These are phyloP conservation scores for Sphenopsis melanotis DNA, from an alignment of 2,797 vertebrate genomes.

Conservation along the genomic window DNA sequence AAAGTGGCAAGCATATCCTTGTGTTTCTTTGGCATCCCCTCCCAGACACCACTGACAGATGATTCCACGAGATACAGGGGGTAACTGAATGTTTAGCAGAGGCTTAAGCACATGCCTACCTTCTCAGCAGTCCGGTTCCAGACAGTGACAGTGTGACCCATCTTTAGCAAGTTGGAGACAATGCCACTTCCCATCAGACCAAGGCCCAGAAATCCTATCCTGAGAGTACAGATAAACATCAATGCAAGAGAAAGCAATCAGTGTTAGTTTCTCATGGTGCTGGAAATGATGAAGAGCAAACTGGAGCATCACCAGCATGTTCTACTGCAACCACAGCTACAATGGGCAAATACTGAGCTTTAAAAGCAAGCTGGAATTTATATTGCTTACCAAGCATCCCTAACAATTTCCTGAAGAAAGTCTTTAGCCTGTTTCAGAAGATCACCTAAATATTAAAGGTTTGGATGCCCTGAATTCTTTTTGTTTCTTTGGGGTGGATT, in stretches of 20 bases:
- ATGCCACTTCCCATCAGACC: conserved; percentile 98
- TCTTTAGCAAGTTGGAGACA: conserved; percentile 96
- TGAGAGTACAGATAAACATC: conserved; percentile 41
- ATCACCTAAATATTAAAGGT: neutral
- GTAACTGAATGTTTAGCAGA: neutral
- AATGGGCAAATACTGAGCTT: neutral
- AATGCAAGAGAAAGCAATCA: neutral
- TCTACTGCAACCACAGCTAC: neutral
- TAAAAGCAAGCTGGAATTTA: neutral
- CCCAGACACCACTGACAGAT: neutral
- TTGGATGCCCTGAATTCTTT: neutral
- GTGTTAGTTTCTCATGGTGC: neutral
- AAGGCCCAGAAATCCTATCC: conserved; percentile 97
- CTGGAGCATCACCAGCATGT: neutral
- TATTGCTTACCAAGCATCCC: neutral
- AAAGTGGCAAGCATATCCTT: neutral
- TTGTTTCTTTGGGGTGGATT: neutral
- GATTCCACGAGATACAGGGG: neutral
- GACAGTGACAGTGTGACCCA: conserved; percentile 97
- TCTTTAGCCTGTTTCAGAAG: neutral
- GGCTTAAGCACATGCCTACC: conserved; percentile 67
- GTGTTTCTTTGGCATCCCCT: neutral
- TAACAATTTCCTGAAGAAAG: neutral
- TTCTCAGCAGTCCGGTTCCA: conserved; percentile 99
- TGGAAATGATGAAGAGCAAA: neutral